Conservation (phyloP, 2,888 invertebrate species). For the Ganaspis brasiliensis region DNA sequence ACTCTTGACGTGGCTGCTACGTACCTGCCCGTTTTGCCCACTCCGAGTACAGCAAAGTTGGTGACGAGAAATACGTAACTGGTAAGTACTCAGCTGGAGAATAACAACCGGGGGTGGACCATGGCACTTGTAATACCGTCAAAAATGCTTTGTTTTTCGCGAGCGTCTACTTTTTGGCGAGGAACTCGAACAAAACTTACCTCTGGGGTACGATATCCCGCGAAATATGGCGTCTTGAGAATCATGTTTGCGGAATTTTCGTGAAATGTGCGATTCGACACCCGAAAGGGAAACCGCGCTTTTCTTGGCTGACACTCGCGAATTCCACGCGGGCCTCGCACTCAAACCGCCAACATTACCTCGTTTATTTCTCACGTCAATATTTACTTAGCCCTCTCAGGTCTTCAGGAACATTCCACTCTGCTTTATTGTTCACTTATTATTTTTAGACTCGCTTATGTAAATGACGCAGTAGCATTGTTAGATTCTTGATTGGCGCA, state of each 20-base stretch:
- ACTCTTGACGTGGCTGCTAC: slow-evolving; percentile 96
- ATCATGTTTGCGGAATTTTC: slow-evolving; percentile 77
- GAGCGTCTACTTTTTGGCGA: slow-evolving; percentile 61
- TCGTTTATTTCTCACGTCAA: slow-evolving; percentile 48
- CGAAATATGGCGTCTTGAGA: slow-evolving; percentile 74
- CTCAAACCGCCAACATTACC: slow-evolving; percentile 24
- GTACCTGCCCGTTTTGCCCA: slow-evolving; percentile 95
- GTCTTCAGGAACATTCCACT: slow-evolving; percentile 41
- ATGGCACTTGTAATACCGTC: slow-evolving; percentile 69
- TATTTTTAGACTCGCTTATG: slow-evolving; percentile 77
- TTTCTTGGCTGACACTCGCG: slow-evolving; percentile 33
- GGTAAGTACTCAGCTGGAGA: slow-evolving; percentile 87
- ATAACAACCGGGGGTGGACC: slow-evolving; percentile 83
- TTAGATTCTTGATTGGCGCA: slow-evolving; percentile 65
- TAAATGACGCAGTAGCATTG: slow-evolving; percentile 76
- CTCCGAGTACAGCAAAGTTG: slow-evolving; percentile 96
- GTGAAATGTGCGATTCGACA: slow-evolving; percentile 74
- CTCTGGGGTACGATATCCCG: slow-evolving; percentile 66
- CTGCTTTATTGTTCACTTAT: slow-evolving; percentile 70
- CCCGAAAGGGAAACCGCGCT: slow-evolving; percentile 26
- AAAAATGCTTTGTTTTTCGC: slow-evolving; percentile 61
- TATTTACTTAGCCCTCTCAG: slow-evolving; percentile 48
- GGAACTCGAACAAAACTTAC: slow-evolving; percentile 59
- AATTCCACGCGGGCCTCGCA: slow-evolving; percentile 41
- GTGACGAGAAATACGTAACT: slow-evolving; percentile 98